Percentiles rank a stretch among this genome's conserved stretches.
Evolutionary conservation across 2,888 invertebrate species (phyloP).

Genomic region (Lasioglossum vierecki): DNA sequence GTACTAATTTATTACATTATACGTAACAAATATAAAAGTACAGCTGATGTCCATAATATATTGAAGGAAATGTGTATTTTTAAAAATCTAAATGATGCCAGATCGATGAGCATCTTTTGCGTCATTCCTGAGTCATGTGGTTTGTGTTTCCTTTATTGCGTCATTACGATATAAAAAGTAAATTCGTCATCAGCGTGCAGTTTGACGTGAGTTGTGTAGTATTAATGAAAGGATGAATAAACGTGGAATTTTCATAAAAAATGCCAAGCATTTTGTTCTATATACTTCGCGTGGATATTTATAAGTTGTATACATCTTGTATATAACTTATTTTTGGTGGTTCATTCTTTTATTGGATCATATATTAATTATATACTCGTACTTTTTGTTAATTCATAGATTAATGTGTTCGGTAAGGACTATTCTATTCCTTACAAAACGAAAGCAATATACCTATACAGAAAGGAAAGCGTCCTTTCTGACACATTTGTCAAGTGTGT

Average conservation of each 20-base stretch:
- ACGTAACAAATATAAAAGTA: background rate
- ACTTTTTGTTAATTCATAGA: background rate
- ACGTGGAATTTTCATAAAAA: constrained; percentile 1
- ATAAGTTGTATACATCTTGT: background rate
- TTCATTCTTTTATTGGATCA: background rate
- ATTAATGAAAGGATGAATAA: background rate
- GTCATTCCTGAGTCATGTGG: constrained; percentile 35
- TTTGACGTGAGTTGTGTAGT: background rate
- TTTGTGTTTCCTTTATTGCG: background rate
- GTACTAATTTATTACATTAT: background rate
- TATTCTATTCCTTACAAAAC: background rate
- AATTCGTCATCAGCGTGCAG: background rate
- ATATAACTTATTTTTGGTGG: background rate
- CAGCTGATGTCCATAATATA: background rate
- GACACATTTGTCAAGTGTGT: background rate
- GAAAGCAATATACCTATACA: background rate
- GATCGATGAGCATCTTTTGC: background rate
- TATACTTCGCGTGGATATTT: background rate
- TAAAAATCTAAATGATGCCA: background rate
- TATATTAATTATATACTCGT: background rate
- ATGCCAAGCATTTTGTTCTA: background rate
- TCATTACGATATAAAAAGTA: constrained; percentile 4
- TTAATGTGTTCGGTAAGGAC: background rate
- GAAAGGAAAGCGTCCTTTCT: constrained; percentile 47
- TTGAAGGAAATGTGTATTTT: background rate